These are phyloP conservation scores for Isichthys henryi DNA, from an alignment of 2,113 vertebrate species.

Conservation along the genomic window DNA sequence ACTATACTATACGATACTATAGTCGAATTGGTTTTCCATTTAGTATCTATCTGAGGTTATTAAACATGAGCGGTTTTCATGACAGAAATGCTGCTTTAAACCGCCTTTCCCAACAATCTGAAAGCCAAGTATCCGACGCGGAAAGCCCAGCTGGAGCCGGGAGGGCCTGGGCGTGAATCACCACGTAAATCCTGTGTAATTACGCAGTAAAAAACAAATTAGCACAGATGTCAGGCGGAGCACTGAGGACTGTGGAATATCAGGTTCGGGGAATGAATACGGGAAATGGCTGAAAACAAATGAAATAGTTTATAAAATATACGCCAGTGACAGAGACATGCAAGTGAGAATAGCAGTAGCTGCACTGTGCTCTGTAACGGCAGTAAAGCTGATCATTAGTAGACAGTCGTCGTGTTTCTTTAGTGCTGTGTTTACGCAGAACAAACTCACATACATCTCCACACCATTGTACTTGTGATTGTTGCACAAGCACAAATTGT, in stretches of 20 bases:
- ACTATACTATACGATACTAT: too few relatives aligned
- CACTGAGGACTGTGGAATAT: slow-evolving; percentile 45
- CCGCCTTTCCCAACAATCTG: neutral
- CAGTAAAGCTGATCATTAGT: neutral
- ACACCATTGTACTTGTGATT: neutral
- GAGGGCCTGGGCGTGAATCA: slow-evolving; percentile 47
- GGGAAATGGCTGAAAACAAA: neutral
- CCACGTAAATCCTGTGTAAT: slow-evolving; percentile 41
- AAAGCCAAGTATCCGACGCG: neutral
- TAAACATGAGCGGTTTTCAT: neutral
- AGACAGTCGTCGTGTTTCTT: neutral
- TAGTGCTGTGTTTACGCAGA: neutral
- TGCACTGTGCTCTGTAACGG: neutral
- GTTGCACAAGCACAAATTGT: neutral
- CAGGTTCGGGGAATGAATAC: neutral
- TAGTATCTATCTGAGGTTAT: neutral
- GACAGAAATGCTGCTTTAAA: neutral
- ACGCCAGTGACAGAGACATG: neutral
- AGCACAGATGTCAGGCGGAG: slow-evolving; percentile 42
- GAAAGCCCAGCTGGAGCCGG: neutral
- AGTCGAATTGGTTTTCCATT: neutral
- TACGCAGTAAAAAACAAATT: slow-evolving; percentile 38
- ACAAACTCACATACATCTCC: neutral
- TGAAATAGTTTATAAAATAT: neutral
- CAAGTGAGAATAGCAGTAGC: neutral